Base-by-base conservation (phyloP, 2,113 vertebrate genomes). In the Elgaria multicarinata region DNA sequence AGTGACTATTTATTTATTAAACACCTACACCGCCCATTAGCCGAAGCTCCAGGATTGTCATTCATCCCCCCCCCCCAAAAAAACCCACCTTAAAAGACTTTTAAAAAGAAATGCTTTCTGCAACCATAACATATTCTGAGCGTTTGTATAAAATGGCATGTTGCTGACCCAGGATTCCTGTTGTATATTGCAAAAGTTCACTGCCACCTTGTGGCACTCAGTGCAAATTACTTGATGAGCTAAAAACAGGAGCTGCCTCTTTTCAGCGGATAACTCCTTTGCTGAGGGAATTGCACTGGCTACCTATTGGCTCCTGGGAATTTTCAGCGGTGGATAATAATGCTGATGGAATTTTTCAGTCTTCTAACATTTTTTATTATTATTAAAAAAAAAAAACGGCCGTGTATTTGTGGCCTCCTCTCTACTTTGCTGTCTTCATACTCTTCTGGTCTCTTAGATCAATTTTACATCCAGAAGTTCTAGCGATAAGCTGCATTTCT, bases 191-290 rank as follows among this genome's bases (percentile, higher is more conserved):
- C 79, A 92, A 91, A 86, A 76, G 93, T 90, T 91, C 91, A 92
- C 91, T 95, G 94, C 94, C 95, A 93, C 93, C 94, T 86, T 90
- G 95, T 95, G 95, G 94, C 89, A 24, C 87, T 22, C 18, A 9
- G 12, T 16, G 28, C 50, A 33, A 71, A 74, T 4, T 33, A 55
- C 39, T 71, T 14, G 1, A 33, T 46, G 46, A 13, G 12, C 39
- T 28, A 1, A n/a, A n/a, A n/a, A n/a, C n/a, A n/a, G n/a, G n/a
- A n/a, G n/a, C n/a, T n/a, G n/a, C n/a, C n/a, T n/a, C n/a, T n/a
- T n/a, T n/a, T n/a, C n/a, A n/a, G n/a, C n/a, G n/a, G n/a, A n/a
- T n/a, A n/a, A n/a, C n/a, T n/a, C n/a, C n/a, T n/a, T n/a, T n/a
- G n/a, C n/a, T n/a, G n/a, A n/a, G n/a, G n/a, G n/a, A n/a, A n/a